phyloP scores from a whole-genome alignment of 1,140 invertebrate species.

The Rhynchophorus ferrugineus region DNA sequence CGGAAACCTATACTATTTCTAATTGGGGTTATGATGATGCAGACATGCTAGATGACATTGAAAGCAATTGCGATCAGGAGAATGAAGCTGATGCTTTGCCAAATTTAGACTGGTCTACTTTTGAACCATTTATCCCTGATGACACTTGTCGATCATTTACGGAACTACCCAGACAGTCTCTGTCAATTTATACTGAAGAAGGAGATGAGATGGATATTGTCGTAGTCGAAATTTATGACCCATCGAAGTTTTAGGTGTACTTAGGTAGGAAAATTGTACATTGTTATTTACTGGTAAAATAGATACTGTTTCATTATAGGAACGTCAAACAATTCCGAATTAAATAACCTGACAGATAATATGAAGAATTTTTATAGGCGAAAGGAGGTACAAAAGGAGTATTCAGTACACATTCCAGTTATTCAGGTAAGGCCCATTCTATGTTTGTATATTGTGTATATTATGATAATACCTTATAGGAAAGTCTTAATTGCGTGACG shows the following conservation, averaged over 20 bases:
- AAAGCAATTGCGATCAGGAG: background rate
- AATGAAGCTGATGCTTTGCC: constrained; percentile 7
- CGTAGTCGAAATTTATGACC: constrained; percentile 31
- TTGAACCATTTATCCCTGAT: constrained; percentile 13
- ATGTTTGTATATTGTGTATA: constrained; percentile 2
- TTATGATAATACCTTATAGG: constrained; percentile 10
- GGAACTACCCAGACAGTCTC: constrained; percentile 24
- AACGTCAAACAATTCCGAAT: constrained; percentile 1
- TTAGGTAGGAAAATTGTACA: background rate
- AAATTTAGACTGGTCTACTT: constrained; percentile 14
- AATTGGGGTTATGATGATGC: constrained; percentile 7
- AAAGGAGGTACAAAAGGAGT: background rate
- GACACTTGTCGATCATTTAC: constrained; percentile 16
- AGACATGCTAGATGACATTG: background rate
- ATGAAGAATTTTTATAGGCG: constrained; percentile 23
- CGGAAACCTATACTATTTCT: constrained; percentile 20
- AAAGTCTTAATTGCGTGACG: constrained; percentile 26
- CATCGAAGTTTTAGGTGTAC: constrained; percentile 34
- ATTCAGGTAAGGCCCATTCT: constrained; percentile 12
- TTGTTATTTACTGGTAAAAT: background rate
- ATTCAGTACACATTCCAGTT: constrained; percentile 1
- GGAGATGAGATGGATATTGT: constrained; percentile 25
- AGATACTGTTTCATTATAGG: constrained; percentile 8
- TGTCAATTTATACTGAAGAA: constrained; percentile 10
- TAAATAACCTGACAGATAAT: constrained; percentile 30